Conservation (phyloP, 2,113 vertebrate genomes). For the Porphyrio hochstetteri region DNA sequence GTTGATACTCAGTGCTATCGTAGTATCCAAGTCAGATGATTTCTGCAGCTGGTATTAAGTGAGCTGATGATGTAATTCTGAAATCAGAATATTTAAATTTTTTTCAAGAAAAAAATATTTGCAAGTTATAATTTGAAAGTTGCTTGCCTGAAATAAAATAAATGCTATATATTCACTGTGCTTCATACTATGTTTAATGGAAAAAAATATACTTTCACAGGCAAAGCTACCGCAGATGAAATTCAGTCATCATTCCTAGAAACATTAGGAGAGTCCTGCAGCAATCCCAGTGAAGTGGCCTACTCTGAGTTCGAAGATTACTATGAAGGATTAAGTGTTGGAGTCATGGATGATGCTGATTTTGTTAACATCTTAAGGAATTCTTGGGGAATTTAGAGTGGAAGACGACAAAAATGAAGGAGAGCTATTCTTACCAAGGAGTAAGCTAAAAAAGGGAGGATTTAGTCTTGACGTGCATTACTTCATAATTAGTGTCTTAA, state of each 20-base stretch:
- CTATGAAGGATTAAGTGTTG: constrained; percentile 83
- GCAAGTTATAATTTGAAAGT: not conserved
- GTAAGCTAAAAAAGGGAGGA: not conserved
- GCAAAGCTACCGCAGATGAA: constrained; percentile 75
- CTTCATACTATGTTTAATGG: constrained; percentile 3
- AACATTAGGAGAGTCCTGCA: constrained; percentile 72
- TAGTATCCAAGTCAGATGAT: not conserved
- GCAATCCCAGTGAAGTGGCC: constrained; percentile 70
- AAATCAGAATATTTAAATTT: not conserved
- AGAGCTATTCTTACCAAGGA: not conserved
- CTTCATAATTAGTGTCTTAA: not conserved
- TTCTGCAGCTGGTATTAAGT: not conserved
- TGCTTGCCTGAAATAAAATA: not conserved
- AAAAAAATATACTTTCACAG: constrained; percentile 60
- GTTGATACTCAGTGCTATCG: not conserved
- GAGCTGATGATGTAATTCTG: not conserved
- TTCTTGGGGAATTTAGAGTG: constrained; percentile 80
- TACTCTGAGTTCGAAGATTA: constrained; percentile 86
- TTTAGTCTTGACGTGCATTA: not conserved
- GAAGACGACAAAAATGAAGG: not conserved
- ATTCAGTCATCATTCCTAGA: constrained; percentile 76
- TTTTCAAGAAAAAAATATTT: not conserved
- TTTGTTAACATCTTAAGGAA: constrained; percentile 77
- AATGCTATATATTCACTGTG: not conserved
- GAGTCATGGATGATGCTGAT: constrained; percentile 73